Evolutionary conservation across 1,140 invertebrate genomes (phyloP).

Genomic region (Temnothorax longispinosus): DNA sequence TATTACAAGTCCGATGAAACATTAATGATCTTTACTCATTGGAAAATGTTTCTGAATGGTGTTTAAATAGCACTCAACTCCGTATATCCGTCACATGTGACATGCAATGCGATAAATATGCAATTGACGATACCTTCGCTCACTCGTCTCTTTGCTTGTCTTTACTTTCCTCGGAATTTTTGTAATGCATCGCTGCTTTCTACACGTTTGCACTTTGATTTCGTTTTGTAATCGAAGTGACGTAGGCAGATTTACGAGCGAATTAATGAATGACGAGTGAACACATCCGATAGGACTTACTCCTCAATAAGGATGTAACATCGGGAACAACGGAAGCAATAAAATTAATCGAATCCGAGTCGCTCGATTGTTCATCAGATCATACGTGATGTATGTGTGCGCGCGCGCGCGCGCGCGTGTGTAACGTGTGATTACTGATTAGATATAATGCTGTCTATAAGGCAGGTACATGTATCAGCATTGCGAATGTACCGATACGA

Average conservation of each 20-base stretch:
- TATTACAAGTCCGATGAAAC: not conserved
- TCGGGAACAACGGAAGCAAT: constrained; percentile 10
- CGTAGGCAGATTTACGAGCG: constrained; percentile 26
- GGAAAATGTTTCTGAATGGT: not conserved
- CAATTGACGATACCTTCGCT: not conserved
- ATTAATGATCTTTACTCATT: not conserved
- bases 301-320: not conserved
- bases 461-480: not conserved
- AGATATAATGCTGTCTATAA: not conserved
- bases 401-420: not conserved
- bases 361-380: constrained; percentile 1
- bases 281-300: not conserved
- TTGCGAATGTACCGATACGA: not conserved
- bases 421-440: constrained; percentile 34
- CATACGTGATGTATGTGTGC: no score
- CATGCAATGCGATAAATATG: constrained; percentile 18
- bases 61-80: not conserved
- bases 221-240: constrained; percentile 18
- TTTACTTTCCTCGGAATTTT: constrained; percentile 50
- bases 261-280: constrained; percentile 38
- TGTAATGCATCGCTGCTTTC: constrained; percentile 38
- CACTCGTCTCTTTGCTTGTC: not conserved
- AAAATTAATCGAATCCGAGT: constrained; percentile 15
- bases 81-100: not conserved
- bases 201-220: not conserved